phyloP scores from a whole-genome alignment of 2,888 invertebrate species.

The Drosophila putrida region DNA sequence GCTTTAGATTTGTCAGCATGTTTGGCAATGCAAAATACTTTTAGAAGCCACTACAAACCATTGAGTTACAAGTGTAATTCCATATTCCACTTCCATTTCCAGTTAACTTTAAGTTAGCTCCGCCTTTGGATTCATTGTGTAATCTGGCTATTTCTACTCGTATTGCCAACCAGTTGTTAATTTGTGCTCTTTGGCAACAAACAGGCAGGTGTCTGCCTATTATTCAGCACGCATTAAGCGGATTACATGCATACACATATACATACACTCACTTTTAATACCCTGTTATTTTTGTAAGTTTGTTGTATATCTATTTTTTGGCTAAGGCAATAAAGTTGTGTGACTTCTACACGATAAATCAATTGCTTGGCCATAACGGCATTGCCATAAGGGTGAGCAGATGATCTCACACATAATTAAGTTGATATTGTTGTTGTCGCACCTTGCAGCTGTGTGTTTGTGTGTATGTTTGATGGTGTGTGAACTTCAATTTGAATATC shows the following conservation, averaged over 20 bases:
- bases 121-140: constrained; percentile 52
- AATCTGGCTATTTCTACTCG: constrained; percentile 38
- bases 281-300: not conserved
- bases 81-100: constrained; percentile 11
- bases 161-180: constrained; percentile 70
- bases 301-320: constrained; percentile 7
- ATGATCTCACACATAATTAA: constrained; percentile 67
- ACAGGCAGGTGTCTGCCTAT: constrained; percentile 53
- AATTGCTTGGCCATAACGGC: constrained; percentile 45
- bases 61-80: not conserved
- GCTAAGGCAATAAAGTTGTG: constrained; percentile 18
- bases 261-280: not conserved
- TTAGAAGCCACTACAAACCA: not conserved
- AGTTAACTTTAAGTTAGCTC: constrained; percentile 14
- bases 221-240: constrained; percentile 28
- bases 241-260: constrained; percentile 4
- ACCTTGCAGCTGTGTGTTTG: constrained; percentile 24
- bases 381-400: constrained; percentile 29
- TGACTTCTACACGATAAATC: constrained; percentile 52
- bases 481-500: constrained; percentile 14
- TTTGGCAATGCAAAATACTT: not conserved
- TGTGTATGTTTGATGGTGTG: constrained; percentile 5
- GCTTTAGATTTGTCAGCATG: not conserved
- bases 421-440: constrained; percentile 26
- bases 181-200: constrained; percentile 64